Conservation (phyloP, 2,888 invertebrate species). For the Metallyticus violacea region DNA sequence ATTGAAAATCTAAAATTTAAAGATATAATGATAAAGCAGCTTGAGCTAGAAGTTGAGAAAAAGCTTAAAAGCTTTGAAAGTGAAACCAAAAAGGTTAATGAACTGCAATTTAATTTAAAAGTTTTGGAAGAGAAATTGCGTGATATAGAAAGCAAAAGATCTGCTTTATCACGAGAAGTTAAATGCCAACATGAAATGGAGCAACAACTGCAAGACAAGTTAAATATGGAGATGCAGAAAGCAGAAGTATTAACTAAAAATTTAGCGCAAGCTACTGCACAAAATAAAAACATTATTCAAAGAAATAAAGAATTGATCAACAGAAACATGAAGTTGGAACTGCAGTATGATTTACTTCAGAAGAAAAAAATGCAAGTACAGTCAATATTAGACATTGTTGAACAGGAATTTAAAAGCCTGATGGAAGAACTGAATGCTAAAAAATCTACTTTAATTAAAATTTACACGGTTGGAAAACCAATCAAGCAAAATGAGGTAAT, state of each 20-base stretch:
- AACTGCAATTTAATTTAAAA: conserved; percentile 42
- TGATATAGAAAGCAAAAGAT: conserved; percentile 48
- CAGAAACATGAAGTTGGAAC: neutral
- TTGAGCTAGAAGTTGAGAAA: conserved; percentile 32
- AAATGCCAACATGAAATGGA: neutral
- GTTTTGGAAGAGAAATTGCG: conserved; percentile 45
- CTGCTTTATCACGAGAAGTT: neutral
- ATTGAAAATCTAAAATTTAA: conserved; percentile 20
- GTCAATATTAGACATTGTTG: neutral
- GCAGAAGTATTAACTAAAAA: neutral
- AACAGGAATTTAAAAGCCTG: neutral
- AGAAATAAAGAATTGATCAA: neutral
- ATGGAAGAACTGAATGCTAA: neutral
- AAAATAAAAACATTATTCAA: neutral
- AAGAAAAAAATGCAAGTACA: neutral
- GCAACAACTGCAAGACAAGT: no score
- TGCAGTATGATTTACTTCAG: neutral
- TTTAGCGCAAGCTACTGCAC: neutral
- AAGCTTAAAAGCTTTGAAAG: conserved; percentile 34
- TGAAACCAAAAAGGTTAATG: conserved; percentile 39
- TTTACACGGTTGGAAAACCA: neutral
- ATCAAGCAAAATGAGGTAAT: neutral
- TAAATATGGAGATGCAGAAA: neutral
- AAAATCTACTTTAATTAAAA: neutral
- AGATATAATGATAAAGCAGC: conserved; percentile 37